Evolutionary conservation across 2,113 vertebrate species (phyloP), one percentile per base, ranked within the genome.

Genomic region (Trichomycterus rosablanca): DNA sequence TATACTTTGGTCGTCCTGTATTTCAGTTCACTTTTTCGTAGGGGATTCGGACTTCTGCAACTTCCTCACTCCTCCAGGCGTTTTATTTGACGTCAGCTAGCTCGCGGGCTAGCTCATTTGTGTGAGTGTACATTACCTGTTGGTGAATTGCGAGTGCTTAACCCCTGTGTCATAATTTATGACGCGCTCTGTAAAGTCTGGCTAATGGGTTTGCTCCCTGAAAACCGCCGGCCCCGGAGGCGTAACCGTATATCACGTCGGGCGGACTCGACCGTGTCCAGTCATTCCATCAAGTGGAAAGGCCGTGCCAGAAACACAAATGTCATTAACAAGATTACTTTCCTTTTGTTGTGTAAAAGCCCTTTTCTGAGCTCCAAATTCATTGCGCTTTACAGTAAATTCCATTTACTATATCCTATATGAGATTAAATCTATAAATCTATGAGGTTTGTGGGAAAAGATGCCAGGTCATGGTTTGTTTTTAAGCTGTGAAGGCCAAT

Each of bases 51-150:
- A n/a, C 8, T 12, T 7, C 34, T 35, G 34, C 12, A 28, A 54
- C 52, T 54, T 54, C 22, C 5, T 1, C 40, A 48, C 34, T 39
- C 48, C 39, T 18, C 7, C 2, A 11, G 35, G 16, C 26, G 11
- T 53, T 60, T 67, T 43, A 50, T 61, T 48, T 24, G 46, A 46
- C 52, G 51, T n/a, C 22, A 18, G 18, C n/a, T 19, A 23, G 11
- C 52, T 12, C 22, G 4, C 14, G 12, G 7, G 18, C 23, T n/a
- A 22, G 56, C 68, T 76, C 65, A 73, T 79, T 79, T 76, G 64
- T 74, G 70, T 67, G 74, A 76, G 77, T 79, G 77, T 76, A 66
- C 70, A 67, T 74, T 78, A 76, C 76, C 67, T 68, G 69, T 63
- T 72, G 66, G 67, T 71, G 72, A 74, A 74, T 67, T 73, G 59